Evolutionary conservation across 2,113 vertebrate species (phyloP).

Genomic region (Euleptes europaea): DNA sequence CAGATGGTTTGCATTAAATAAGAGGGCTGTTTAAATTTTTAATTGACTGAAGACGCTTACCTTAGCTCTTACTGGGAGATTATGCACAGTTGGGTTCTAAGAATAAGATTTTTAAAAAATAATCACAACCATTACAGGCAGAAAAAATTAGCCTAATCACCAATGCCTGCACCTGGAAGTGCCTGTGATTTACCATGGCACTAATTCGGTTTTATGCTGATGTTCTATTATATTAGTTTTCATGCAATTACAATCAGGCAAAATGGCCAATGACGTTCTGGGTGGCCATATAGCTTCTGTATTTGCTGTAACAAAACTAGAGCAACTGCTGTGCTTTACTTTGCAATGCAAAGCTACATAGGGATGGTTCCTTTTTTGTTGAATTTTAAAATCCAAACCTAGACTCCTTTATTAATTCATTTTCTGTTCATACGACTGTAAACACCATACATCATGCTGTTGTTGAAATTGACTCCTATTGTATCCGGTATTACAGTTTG

Average conservation of each 20-base stretch:
- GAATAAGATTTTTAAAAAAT: background rate
- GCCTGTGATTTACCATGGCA: background rate
- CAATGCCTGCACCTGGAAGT: background rate
- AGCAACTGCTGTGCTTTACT: background rate
- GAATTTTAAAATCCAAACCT: background rate
- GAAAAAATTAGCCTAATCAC: constrained; percentile 13
- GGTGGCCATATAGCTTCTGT: background rate
- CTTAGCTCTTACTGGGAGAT: background rate
- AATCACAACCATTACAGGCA: background rate
- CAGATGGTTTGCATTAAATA: constrained; percentile 14
- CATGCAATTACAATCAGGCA: constrained; percentile 3
- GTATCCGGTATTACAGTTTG: background rate
- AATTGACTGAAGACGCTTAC: background rate
- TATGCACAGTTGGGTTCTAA: background rate
- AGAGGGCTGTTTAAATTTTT: background rate
- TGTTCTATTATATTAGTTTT: constrained; percentile 2
- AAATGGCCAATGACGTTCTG: background rate
- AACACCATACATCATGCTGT: constrained; percentile 20
- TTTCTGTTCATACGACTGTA: constrained; percentile 5
- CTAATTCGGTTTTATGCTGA: constrained; percentile 11
- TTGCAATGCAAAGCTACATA: background rate
- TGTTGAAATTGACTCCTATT: constrained; percentile 4
- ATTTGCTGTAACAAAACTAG: background rate
- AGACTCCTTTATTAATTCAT: constrained; percentile 26
- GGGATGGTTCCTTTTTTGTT: background rate